Percentiles rank a stretch among this genome's conserved stretches.
Conservation (phyloP, 1,140 invertebrate genomes). For the Procambarus virginalis region DNA sequence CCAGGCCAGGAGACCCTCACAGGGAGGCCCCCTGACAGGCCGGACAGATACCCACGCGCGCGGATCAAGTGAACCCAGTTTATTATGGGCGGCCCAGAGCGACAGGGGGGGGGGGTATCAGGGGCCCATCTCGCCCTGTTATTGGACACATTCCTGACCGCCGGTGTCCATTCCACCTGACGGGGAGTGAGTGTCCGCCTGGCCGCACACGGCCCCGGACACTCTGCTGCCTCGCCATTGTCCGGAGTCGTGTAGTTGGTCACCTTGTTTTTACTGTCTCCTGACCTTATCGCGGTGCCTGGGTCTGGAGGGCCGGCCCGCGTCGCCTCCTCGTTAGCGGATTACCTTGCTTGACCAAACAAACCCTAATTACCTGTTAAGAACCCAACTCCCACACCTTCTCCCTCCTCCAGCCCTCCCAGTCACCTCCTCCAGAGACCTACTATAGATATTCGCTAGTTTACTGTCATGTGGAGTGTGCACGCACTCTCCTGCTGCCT, state of each 20-base stretch:
- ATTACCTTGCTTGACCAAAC: conserved; percentile 44
- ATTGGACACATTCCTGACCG: conserved; percentile 44
- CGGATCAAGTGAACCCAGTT: background rate
- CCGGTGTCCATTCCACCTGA: conserved; percentile 45
- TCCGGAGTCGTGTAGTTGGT: background rate
- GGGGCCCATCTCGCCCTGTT: conserved; percentile 41
- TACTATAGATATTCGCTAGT: too few relatives aligned
- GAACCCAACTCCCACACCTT: too few relatives aligned
- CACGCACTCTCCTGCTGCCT: too few relatives aligned
- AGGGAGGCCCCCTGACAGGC: background rate
- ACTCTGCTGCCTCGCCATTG: background rate
- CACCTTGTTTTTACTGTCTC: background rate
- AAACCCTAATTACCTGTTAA: conserved; percentile 41
- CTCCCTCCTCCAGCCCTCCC: too few relatives aligned
- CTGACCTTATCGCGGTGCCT: conserved; percentile 10
- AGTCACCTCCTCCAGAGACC: too few relatives aligned
- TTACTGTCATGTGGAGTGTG: too few relatives aligned
- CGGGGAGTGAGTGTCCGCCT: conserved; percentile 21
- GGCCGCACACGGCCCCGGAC: background rate
- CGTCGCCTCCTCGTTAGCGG: conserved; percentile 38
- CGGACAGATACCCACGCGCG: background rate
- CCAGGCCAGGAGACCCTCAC: too few relatives aligned
- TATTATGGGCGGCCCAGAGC: background rate
- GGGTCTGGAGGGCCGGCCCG: too few relatives aligned
- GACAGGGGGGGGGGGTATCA: conserved; percentile 13